phyloP scores from a whole-genome alignment of 2,888 invertebrate genomes.

The Apoda limacodes region DNA sequence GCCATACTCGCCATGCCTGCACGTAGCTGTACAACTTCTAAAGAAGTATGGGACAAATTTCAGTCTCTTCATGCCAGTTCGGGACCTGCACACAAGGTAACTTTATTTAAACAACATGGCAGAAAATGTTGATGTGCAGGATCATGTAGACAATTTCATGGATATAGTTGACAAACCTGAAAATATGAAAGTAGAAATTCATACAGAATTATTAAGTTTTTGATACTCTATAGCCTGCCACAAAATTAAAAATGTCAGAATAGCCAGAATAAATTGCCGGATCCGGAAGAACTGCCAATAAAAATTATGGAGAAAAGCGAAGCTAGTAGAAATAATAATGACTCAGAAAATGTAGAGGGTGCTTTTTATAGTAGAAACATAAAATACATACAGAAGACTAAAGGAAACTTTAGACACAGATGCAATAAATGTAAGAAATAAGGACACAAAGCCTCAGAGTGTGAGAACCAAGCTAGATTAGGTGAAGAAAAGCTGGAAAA shows the following conservation, averaged over 20 bases:
- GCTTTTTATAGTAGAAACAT: conserved; percentile 2
- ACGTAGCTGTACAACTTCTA: no score
- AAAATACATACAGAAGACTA: conserved; percentile 1
- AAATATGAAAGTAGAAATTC: conserved; percentile 26
- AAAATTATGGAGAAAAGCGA: conserved; percentile 26
- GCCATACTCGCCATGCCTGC: no score
- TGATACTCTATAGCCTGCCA: conserved; percentile 30
- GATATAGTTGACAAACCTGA: conserved; percentile 30
- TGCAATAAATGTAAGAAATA: neutral
- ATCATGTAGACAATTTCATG: conserved; percentile 31
- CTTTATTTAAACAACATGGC: conserved; percentile 35
- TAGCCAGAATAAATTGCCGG: conserved; percentile 28
- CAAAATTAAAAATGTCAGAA: conserved; percentile 28
- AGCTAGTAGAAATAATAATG: conserved; percentile 2
- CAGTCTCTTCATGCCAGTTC: no score
- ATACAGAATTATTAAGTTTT: conserved; percentile 26
- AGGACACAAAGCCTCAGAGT: no score
- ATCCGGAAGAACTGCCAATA: conserved; percentile 23
- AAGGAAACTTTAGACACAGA: neutral
- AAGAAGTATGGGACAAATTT: no score
- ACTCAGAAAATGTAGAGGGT: no score
- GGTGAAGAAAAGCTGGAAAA: no score
- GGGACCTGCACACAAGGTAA: conserved; percentile 38
- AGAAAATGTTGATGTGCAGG: conserved; percentile 27
- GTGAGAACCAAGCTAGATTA: no score